These are phyloP conservation scores for Parus major DNA, from an alignment of 2,113 vertebrate genomes.

Conservation along the genomic window DNA sequence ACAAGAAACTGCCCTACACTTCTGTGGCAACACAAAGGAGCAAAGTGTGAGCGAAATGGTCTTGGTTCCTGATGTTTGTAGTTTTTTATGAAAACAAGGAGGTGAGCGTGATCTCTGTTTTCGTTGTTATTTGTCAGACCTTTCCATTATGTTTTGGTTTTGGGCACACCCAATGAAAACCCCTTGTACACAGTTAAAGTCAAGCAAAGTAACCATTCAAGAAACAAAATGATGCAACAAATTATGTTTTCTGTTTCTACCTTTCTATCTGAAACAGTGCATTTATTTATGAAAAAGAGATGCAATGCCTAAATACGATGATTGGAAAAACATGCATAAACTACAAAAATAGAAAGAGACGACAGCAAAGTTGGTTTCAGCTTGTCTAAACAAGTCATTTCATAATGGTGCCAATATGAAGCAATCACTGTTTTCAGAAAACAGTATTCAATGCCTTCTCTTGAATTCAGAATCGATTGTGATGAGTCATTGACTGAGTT, in stretches of 20 bases:
- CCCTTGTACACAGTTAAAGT: background rate
- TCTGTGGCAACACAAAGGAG: background rate
- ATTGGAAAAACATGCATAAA: background rate
- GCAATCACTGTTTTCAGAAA: conserved; percentile 11
- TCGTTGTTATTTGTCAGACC: background rate
- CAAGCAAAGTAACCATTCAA: background rate
- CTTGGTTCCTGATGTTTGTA: background rate
- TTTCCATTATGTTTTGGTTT: background rate
- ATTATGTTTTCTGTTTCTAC: background rate
- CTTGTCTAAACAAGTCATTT: background rate
- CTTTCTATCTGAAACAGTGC: background rate
- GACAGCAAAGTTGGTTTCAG: conserved; percentile 2
- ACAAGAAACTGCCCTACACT: background rate
- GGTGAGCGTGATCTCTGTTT: background rate
- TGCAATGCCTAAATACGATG: background rate
- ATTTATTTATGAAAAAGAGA: background rate
- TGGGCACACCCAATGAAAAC: background rate
- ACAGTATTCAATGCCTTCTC: background rate
- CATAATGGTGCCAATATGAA: background rate
- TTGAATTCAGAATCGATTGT: conserved; percentile 4
- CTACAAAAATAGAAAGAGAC: conserved; percentile 25
- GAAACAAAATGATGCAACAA: background rate
- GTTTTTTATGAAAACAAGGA: background rate
- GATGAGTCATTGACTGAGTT: background rate
- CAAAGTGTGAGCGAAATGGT: background rate